Evolutionary conservation across 92 coral and sea anemone genomes (phyloP).

Genomic region (Umimayanthus kanabou): DNA sequence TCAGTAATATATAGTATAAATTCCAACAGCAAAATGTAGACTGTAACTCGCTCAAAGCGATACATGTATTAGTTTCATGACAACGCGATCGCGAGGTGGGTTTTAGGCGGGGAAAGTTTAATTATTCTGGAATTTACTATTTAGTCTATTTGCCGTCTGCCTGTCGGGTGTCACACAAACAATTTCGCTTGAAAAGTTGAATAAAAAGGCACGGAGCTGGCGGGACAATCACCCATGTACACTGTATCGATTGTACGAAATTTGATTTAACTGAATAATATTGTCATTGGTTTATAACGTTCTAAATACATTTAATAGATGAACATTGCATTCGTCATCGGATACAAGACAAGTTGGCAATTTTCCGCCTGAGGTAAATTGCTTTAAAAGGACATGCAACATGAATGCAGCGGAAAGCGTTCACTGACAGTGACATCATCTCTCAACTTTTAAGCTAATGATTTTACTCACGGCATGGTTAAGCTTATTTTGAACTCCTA

Average conservation of each 20-base stretch:
- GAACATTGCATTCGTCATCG: neutral
- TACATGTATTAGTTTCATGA: neutral
- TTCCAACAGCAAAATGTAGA: neutral
- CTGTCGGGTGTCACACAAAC: neutral
- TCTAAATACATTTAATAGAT: neutral
- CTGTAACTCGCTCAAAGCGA: neutral
- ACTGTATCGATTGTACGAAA: neutral
- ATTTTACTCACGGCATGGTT: neutral
- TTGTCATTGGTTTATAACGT: neutral
- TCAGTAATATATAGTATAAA: neutral
- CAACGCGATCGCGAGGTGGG: neutral
- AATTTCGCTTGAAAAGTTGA: neutral
- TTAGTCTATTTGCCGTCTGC: neutral
- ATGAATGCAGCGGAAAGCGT: neutral
- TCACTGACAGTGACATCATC: neutral
- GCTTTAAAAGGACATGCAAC: neutral
- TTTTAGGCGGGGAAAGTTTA: constrained; percentile 11
- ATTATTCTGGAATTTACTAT: constrained; percentile 16
- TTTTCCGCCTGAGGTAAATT: neutral
- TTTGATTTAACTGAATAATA: neutral
- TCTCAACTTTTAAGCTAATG: neutral
- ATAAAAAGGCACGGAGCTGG: neutral
- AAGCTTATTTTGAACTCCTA: neutral
- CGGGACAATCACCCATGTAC: neutral
- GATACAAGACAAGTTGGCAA: neutral